Evolutionary conservation across 1,140 invertebrate species (phyloP), one percentile per base, ranked within the genome.

Genomic region (Platorchestia sp.): DNA sequence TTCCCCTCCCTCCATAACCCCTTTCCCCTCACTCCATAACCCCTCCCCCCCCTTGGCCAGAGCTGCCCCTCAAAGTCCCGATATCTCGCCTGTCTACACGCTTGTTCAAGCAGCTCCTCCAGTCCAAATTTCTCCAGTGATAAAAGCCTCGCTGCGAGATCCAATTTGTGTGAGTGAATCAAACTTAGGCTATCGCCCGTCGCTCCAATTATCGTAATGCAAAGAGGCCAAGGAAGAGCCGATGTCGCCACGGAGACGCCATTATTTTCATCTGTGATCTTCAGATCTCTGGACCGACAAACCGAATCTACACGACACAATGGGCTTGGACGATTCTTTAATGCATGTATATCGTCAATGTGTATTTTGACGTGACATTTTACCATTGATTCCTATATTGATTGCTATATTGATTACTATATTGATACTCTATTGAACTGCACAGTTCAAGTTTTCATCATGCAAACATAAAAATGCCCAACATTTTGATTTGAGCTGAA

Each of bases 161-260:
- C 87, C 87, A 89, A 89, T 89, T 89, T 89, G 87, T 44, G 87
- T 89, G 87, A 89, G 87, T 89, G 87, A 89, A 89, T 89, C 87
- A 89, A 89, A 89, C 87, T 89, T 89, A 42, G 87, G 41, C 87
- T 41, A 89, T 89, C 87, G 87, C 87, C 86, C 43, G 87, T 44
- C 87, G 87, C 42, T 89, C 87, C 87, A 89, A 89, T 89, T 89
- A 89, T 89, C 43, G 87, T 89, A 89, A 89, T 89, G 87, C 43
- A 89, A 44, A 75, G 59, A 75, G 59, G 59, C 59, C 59, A 75
- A 75, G 59, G 10, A 75, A 75, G 27, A 36, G 27, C 59, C 59
- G 7, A 10, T 27, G 59, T 75, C 59, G 59, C 59, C 59, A 75
- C 27, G 59, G 27, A 75, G 59, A 75, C 59, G 59, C 59, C 59